These are phyloP conservation scores for Mercenaria mercenaria DNA, from an alignment of 1,140 invertebrate genomes.

Conservation along the genomic window DNA sequence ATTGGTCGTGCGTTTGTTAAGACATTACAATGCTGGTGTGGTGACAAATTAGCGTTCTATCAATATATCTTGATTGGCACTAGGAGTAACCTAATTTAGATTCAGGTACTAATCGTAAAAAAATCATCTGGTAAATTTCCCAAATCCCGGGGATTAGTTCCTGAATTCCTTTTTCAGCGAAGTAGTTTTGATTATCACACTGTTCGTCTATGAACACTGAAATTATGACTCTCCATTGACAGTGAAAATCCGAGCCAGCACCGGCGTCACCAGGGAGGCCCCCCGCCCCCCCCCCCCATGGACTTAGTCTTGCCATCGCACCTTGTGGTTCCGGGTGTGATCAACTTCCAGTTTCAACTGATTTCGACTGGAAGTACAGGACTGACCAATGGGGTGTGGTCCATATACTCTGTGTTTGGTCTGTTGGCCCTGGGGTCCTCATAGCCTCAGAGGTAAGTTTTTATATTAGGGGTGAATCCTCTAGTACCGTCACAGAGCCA, in stretches of 20 bases:
- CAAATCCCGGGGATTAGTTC: constrained; percentile 92
- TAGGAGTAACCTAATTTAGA: neutral
- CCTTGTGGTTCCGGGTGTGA: constrained; percentile 74
- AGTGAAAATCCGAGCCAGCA: constrained; percentile 31
- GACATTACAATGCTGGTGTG: constrained; percentile 19
- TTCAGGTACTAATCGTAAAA: constrained; percentile 87
- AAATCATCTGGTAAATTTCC: constrained; percentile 93
- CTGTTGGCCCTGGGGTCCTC: constrained; percentile 41
- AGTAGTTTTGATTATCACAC: neutral
- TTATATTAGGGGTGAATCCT: constrained; percentile 82
- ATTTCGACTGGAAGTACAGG: constrained; percentile 2
- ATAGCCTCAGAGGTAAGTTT: constrained; percentile 83
- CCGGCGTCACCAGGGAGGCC: neutral
- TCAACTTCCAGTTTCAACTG: constrained; percentile 51
- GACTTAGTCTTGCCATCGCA: constrained; percentile 62
- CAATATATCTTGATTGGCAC: constrained; percentile 36
- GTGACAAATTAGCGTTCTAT: constrained; percentile 31
- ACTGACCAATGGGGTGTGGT: constrained; percentile 70
- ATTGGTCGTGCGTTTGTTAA: constrained; percentile 50
- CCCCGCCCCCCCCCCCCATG: too few relatives aligned
- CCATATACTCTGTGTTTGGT: constrained; percentile 64
- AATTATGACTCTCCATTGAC: neutral
- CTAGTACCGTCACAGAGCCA: constrained; percentile 8
- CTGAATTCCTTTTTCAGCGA: constrained; percentile 71
- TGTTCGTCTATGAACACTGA: constrained; percentile 2